phyloP scores from a whole-genome alignment of 1,140 invertebrate species.

The Catajapyx aquilonaris region DNA sequence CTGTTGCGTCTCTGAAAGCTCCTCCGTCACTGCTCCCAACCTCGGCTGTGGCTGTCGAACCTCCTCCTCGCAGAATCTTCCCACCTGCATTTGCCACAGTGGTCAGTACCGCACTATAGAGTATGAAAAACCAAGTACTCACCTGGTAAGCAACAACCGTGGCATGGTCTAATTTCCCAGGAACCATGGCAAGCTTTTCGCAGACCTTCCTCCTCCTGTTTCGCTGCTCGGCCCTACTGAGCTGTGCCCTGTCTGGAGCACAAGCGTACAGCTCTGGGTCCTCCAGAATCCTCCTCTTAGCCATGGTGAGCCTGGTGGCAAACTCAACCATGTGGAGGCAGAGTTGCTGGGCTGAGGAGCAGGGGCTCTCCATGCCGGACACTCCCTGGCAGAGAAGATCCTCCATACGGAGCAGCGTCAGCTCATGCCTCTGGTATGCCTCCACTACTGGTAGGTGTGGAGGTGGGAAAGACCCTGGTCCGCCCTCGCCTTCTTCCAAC shows the following conservation, averaged over 20 bases:
- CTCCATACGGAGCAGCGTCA: slow-evolving; percentile 56
- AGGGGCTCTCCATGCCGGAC: slow-evolving; percentile 32
- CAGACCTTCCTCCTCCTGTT: slow-evolving; percentile 41
- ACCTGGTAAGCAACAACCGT: slow-evolving; percentile 65
- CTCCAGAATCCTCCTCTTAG: slow-evolving; percentile 55
- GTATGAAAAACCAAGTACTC: too few species aligned
- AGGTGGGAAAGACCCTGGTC: slow-evolving; percentile 1
- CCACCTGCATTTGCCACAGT: too few species aligned
- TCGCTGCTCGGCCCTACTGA: slow-evolving; percentile 37
- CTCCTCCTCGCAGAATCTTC: too few species aligned
- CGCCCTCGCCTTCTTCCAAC: too few species aligned
- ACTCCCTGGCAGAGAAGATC: slow-evolving; percentile 56
- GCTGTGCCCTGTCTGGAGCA: slow-evolving; percentile 20
- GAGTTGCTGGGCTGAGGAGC: slow-evolving; percentile 32
- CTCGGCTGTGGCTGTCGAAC: too few species aligned
- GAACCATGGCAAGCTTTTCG: slow-evolving; percentile 49
- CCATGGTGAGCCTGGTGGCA: slow-evolving; percentile 47
- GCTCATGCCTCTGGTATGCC: slow-evolving; percentile 56
- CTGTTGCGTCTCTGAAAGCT: too few species aligned
- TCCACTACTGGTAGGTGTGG: slow-evolving; percentile 44
- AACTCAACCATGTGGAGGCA: slow-evolving; percentile 59
- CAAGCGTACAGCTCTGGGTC: slow-evolving; percentile 54
- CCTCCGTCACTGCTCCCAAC: too few species aligned
- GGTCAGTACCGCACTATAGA: too few species aligned
- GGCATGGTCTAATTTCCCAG: slow-evolving; percentile 85